These are phyloP conservation scores for Trichopria drosophilae DNA, from an alignment of 2,888 invertebrate species.

Conservation along the genomic window DNA sequence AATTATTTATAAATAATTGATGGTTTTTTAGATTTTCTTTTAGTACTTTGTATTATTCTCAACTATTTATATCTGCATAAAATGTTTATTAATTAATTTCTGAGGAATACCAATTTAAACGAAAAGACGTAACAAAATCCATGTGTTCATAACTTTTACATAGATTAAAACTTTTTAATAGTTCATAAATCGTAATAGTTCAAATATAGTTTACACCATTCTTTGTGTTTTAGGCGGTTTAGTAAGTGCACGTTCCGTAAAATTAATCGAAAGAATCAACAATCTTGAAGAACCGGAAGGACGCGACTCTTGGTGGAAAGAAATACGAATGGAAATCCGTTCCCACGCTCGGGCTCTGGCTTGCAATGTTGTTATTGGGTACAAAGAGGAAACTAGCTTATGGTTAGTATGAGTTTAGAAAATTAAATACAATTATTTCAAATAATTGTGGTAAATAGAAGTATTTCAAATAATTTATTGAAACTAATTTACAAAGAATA, in stretches of 20 bases:
- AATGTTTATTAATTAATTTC: no score
- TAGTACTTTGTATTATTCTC: no score
- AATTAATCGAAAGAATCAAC: conserved; percentile 77
- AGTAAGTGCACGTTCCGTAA: conserved; percentile 82
- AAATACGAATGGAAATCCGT: conserved; percentile 90
- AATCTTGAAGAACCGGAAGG: conserved; percentile 89
- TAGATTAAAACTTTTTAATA: no score
- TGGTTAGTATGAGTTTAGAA: no score
- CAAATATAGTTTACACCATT: no score
- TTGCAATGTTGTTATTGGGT: conserved; percentile 93
- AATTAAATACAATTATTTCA: neutral
- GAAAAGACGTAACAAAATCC: no score
- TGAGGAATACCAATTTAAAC: no score
- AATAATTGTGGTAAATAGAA: neutral
- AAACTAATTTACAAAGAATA: neutral
- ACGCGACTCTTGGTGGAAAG: conserved; percentile 96
- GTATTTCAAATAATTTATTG: neutral
- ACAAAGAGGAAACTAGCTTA: conserved; percentile 89
- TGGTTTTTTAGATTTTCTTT: no score
- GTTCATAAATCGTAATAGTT: no score
- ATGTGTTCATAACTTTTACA: no score
- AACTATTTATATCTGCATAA: no score
- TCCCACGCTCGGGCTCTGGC: conserved; percentile 90
- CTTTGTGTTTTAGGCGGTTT: conserved; percentile 71
- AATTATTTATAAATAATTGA: no score